Percentiles rank a stretch among this genome's conserved stretches.
phyloP scores from a whole-genome alignment of 2,797 vertebrate species.

The Todus mexicanus region DNA sequence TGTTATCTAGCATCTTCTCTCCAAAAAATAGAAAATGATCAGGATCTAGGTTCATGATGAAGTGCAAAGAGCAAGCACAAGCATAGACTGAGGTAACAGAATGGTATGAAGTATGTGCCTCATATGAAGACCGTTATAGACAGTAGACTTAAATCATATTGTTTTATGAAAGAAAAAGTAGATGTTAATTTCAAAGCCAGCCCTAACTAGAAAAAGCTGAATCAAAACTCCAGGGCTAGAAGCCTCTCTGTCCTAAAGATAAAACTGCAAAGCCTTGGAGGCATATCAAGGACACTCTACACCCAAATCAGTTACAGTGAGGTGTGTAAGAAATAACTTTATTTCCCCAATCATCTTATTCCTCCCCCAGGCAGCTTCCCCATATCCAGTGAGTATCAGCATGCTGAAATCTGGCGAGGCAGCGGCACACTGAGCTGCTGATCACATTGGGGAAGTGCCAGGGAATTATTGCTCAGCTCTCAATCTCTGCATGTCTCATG shows the following conservation, averaged over 20 bases:
- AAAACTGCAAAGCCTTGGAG: background rate
- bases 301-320: background rate
- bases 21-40: background rate
- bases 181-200: background rate
- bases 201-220: background rate
- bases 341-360: background rate
- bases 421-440: background rate
- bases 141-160: background rate
- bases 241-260: background rate
- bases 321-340: background rate
- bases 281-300: background rate
- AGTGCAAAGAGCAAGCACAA: background rate
- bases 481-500: background rate
- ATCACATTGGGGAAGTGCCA: background rate
- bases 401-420: background rate
- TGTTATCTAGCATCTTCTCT: background rate
- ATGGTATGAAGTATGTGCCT: background rate
- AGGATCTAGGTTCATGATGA: background rate
- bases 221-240: background rate
- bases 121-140: background rate
- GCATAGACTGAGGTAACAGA: background rate
- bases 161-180: background rate
- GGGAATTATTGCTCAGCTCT: background rate
- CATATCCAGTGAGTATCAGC: background rate
- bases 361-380: background rate